Evolutionary conservation across 2,888 invertebrate genomes (phyloP), one percentile per base, ranked within the genome.

Genomic region (Sympetrum striolatum): DNA sequence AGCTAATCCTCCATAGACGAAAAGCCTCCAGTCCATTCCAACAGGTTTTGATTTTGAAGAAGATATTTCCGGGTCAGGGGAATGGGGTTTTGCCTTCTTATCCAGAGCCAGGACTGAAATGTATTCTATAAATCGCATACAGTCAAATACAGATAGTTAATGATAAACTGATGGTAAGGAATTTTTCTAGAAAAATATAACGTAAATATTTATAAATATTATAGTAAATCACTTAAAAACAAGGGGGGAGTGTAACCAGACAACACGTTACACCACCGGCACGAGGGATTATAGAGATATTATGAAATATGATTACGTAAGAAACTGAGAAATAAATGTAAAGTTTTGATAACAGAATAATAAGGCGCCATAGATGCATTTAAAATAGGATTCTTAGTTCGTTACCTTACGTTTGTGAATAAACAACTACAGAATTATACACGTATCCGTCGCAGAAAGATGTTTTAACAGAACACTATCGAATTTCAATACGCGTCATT

Each of bases 1-100:
- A 93, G 98, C 98, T 92, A 98, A 94, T 92, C 98, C 98, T 94
- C 98, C 98, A 95, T 98, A 98, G 93, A 98, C 95, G 95, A 98
- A 99, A 93, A 98, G 98, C 94, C 98, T 96, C 98, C 98, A 98
- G 94, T 98, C 97, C 96, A 96, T 97, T 93, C 95, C 96, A 92
- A 91, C 64, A 48, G 91, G 39, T 60, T 86, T 64, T 8, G 39
- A 86, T 60, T 86, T 86, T 60, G 25, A 37, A 35, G 35, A n/a
- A 39, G 86, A n/a, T 58, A 60, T 60, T 86, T 35, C n/a, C 22
- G 37, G 86, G 60, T 86, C 86, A 5, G 86, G n/a, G 86, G 60
- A 22, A 25, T n/a, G n/a, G 18, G 37, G 37, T 6, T 60, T 86
- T 22, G 15, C 60, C 18, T 86, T 60, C 64, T 86, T 31, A 22